phyloP scores from a whole-genome alignment of 2,797 vertebrate genomes.

The Eidolon dupreanum region DNA sequence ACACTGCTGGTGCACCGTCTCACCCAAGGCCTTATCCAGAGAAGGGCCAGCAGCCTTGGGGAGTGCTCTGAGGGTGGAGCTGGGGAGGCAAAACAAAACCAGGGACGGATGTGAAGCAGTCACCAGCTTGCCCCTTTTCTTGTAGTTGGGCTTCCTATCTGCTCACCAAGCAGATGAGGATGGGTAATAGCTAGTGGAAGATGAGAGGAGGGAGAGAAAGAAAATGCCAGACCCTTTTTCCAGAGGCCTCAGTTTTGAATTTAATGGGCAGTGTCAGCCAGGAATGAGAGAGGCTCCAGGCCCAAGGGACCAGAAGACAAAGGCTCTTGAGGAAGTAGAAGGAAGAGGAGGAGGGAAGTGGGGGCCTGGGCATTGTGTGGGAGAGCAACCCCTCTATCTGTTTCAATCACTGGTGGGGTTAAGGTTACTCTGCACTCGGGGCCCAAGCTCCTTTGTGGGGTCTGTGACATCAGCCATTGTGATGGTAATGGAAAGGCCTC shows the following conservation, averaged over 20 bases:
- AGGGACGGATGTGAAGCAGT: background rate
- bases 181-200: slow-evolving; percentile 9
- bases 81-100: background rate
- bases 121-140: background rate
- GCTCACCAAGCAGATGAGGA: background rate
- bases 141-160: background rate
- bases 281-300: slow-evolving; percentile 58
- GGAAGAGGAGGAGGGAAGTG: slow-evolving; percentile 59
- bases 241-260: slow-evolving; percentile 56
- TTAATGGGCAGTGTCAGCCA: slow-evolving; percentile 63
- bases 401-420: slow-evolving; percentile 75
- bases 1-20: no score
- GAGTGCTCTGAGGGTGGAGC: background rate
- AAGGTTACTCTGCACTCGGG: slow-evolving; percentile 75
- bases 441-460: slow-evolving; percentile 68
- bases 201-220: background rate
- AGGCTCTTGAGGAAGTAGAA: slow-evolving; percentile 74
- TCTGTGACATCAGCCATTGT: slow-evolving; percentile 67
- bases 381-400: slow-evolving; percentile 75
- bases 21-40: background rate
- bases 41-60: background rate
- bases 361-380: slow-evolving; percentile 59
- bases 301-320: slow-evolving; percentile 78
- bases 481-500: slow-evolving; percentile 74
- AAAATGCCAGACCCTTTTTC: slow-evolving; percentile 57